Evolutionary conservation across 2,797 vertebrate genomes (phyloP), one percentile per base, ranked within the genome.

Genomic region (Crypturellus tataupa): DNA sequence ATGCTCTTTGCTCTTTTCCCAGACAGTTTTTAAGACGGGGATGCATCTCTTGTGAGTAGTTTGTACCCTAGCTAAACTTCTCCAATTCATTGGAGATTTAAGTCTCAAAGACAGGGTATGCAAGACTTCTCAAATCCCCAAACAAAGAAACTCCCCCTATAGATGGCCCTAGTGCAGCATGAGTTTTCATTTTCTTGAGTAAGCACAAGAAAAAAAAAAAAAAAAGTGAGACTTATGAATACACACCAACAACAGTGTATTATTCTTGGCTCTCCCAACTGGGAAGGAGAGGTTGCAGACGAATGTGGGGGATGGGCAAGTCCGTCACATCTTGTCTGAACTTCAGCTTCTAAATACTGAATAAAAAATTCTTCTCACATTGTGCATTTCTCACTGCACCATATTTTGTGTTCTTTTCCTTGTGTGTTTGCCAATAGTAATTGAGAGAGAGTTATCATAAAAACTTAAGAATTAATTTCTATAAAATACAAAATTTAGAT

Each of bases 211-310:
- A 72, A 91, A 90, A 77, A 86, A 70, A 90, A 90, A 23, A 62
- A 85, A 59, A 82, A 90, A 94, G 37, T 85, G 58, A 68, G 42
- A 68, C 47, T 91, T 81, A 69, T 4, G 33, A 84, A 46, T 67
- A 64, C 56, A 78, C 63, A 92, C 87, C 87, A 95, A 83, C 78
- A 80, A 78, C 31, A 86, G 56, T 1, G 11, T 75, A 53, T 95
- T 95, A 67, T 87, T 94, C 63, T 94, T 82, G 76, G 46, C 58
- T 68, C 35, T 87, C 59, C 85, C 21, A 77, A 44, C 78, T 85
- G 64, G 51, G 33, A 35, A 31, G 15, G 53, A 68, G 49, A 31
- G 58, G 47, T 11, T 81, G 58, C 75, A 77, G 51, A 78, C 29
- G 10, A 25, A 77, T 83, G 25, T 0, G 5, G 40, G 35, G 29